These are phyloP conservation scores for Apistogramma diplotaenia DNA, from an alignment of 2,113 vertebrate species.

Conservation along the genomic window DNA sequence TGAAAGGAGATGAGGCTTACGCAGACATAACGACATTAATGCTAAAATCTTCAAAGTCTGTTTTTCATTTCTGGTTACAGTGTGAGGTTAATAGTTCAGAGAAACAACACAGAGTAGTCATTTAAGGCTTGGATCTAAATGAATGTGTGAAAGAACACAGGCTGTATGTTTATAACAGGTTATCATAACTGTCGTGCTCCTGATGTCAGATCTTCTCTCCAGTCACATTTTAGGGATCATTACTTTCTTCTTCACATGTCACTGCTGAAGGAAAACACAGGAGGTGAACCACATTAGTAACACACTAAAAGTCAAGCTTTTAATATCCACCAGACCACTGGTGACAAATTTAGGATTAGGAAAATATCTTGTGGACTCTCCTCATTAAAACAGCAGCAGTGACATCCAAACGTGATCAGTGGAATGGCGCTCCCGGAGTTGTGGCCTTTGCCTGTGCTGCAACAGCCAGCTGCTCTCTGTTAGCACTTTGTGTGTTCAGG, in stretches of 20 bases:
- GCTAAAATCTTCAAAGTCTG: not conserved
- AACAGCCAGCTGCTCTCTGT: no score
- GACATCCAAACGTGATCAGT: no score
- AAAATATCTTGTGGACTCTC: no score
- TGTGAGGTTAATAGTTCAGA: not conserved
- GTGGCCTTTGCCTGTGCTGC: no score
- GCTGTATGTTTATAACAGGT: not conserved
- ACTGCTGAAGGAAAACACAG: not conserved
- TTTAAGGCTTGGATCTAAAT: not conserved
- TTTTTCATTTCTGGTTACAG: not conserved
- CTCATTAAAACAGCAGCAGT: no score
- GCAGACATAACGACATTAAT: not conserved
- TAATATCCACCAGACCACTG: no score
- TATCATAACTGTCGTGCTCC: not conserved
- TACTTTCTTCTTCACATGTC: not conserved
- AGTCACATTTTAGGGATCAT: not conserved
- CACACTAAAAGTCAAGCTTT: no score
- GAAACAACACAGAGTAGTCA: not conserved
- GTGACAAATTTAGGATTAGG: no score
- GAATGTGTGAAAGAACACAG: not conserved
- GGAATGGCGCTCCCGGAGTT: no score
- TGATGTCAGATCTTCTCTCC: not conserved
- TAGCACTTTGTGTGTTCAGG: no score
- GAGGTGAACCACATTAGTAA: not conserved
- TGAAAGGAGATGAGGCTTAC: not conserved